phyloP scores from a whole-genome alignment of 2,113 vertebrate species.

The Onychorhynchus coronatus region DNA sequence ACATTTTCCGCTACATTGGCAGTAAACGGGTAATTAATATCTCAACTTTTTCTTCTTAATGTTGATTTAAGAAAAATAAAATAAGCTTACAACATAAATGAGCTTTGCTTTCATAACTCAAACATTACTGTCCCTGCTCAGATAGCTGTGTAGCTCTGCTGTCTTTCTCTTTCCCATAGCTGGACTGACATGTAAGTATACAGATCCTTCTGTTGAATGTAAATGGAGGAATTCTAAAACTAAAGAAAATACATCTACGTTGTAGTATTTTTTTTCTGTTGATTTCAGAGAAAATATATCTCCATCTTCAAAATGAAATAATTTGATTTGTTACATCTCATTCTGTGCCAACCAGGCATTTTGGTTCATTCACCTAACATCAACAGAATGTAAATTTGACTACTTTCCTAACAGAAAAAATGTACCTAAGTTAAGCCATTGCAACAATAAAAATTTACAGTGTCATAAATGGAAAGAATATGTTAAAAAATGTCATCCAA shows the following conservation, averaged over 20 bases:
- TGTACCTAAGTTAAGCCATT: background rate
- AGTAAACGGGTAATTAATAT: slow-evolving; percentile 98
- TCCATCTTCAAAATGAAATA: background rate
- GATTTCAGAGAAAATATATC: background rate
- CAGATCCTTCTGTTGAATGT: background rate
- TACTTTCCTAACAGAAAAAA: background rate
- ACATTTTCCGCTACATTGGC: slow-evolving; percentile 97
- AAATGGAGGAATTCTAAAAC: background rate
- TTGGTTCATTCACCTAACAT: background rate
- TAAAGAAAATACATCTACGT: background rate
- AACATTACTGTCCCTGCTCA: slow-evolving; percentile 42
- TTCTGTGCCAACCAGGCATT: background rate
- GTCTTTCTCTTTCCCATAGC: background rate
- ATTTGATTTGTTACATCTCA: background rate
- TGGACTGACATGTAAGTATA: background rate
- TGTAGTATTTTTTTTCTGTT: background rate
- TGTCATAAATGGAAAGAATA: background rate
- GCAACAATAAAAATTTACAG: background rate
- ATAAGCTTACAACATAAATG: slow-evolving; percentile 74
- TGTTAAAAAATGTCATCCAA: background rate
- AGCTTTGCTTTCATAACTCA: slow-evolving; percentile 59
- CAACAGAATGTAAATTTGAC: background rate
- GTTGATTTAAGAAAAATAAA: slow-evolving; percentile 84
- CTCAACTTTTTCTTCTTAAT: slow-evolving; percentile 87
- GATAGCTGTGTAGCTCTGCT: slow-evolving; percentile 4